Evolutionary conservation across 37 sponge, comb jelly and placozoan genomes (phyloP).

Genomic region (Axinella damicornis): DNA sequence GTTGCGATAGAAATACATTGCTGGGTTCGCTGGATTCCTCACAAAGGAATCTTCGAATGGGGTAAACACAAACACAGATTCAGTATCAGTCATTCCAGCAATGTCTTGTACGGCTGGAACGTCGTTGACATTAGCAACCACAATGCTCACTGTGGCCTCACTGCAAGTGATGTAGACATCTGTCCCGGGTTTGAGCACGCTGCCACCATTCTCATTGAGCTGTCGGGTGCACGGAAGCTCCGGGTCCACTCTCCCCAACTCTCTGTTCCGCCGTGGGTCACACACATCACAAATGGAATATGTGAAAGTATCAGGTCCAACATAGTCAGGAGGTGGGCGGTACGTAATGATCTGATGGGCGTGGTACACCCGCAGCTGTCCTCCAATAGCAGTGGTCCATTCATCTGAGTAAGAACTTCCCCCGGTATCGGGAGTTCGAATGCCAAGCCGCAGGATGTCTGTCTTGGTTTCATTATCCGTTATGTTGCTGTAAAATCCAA

Average conservation of each 20-base stretch:
- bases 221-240: constrained; percentile 77
- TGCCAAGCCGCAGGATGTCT: constrained; percentile 44
- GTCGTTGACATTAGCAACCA: constrained; percentile 75
- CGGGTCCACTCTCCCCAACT: constrained; percentile 70
- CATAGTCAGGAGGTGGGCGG: constrained; percentile 70
- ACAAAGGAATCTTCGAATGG: constrained; percentile 73
- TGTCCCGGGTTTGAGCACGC: not conserved
- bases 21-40: not conserved
- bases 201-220: constrained; percentile 65
- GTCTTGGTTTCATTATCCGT: constrained; percentile 62
- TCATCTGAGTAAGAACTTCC: constrained; percentile 11
- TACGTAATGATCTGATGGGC: constrained; percentile 89
- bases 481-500: constrained; percentile 57
- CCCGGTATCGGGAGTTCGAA: constrained; percentile 31
- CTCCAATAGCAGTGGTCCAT: constrained; percentile 63
- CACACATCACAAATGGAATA: constrained; percentile 91
- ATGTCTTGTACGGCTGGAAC: constrained; percentile 78
- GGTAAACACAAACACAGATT: constrained; percentile 28
- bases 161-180: constrained; percentile 69
- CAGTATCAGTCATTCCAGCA: constrained; percentile 29
- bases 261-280: constrained; percentile 62
- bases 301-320: constrained; percentile 80
- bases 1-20: constrained; percentile 56
- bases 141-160: constrained; percentile 60
- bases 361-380: constrained; percentile 80